Base-by-base conservation (phyloP, 2,113 vertebrate genomes). In the Ciconia maguari region DNA sequence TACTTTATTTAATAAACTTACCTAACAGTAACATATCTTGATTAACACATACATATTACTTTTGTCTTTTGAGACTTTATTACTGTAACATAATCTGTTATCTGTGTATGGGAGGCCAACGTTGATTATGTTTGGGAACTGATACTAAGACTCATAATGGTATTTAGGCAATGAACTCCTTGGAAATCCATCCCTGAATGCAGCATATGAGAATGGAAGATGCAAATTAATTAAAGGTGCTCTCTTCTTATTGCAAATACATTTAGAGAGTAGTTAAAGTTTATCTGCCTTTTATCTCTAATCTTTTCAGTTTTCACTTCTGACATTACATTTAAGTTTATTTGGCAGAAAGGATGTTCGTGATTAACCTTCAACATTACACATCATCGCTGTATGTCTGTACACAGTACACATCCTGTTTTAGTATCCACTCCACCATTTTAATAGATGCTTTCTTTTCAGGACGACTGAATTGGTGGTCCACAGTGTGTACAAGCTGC, bases 401-500 rank as follows among this genome's bases (percentile, higher is more conserved):
- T 21, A 7, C 41, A n/a, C 48, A 49, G 49, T 30, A 2, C 1
- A 0, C 20, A 6, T 32, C 34, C 38, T 71, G 46, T 3, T 30
- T 3, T 60, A 80, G 36, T 46, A 5, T 29, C 30, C 52, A 22
- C 14, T 76, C 11, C 41, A 16, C 21, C 10, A 3, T 62, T 78
- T 38, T 91, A 61, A 95, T 18, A 17, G 7, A 10, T 38, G 12
- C 36, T 96, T 87, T 94, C 79, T 32, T 97, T 97, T 36, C 97
- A 99, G 99, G 99, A 93, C 99, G 99, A 86, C 98, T 99, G 87
- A 99, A 99, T 77, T 99, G 99, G 99, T 99, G 99, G 99, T 99
- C 99, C 93, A 99, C 99, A 1, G 98, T 99, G 96, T 99, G 99
- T 96, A 99, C 98, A 2, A 99, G 99, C 96, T 99, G 99, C 95